phyloP scores from a whole-genome alignment of 1,140 invertebrate species.

The Geopemphigus sp. region DNA sequence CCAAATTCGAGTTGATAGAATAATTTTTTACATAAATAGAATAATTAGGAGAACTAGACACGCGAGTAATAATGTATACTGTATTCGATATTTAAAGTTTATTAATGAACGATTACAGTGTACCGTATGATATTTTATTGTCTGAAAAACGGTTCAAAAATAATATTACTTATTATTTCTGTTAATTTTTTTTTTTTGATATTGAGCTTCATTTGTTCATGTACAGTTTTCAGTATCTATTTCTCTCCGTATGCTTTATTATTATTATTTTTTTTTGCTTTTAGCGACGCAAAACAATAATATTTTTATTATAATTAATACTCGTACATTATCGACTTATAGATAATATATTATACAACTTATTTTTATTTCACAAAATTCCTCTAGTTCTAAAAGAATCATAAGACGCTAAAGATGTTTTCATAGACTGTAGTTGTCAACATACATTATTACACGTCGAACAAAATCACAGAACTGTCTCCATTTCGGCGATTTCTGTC shows the following conservation, averaged over 20 bases:
- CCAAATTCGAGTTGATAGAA: not conserved
- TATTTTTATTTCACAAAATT: not conserved
- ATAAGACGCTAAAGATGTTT: not conserved
- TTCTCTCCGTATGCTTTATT: slow-evolving; percentile 36
- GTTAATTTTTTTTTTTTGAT: not conserved
- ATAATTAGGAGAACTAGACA: no score
- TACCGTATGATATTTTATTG: slow-evolving; percentile 18
- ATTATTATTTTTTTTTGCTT: no score
- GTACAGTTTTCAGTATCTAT: slow-evolving; percentile 41
- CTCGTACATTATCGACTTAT: not conserved
- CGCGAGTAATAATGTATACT: not conserved
- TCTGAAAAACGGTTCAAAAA: slow-evolving; percentile 21
- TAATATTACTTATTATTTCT: slow-evolving; percentile 9
- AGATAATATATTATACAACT: not conserved
- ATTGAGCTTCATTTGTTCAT: slow-evolving; percentile 42
- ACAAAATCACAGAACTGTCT: slow-evolving; percentile 78
- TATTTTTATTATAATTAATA: not conserved
- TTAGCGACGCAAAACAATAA: slow-evolving; percentile 33
- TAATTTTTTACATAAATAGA: not conserved
- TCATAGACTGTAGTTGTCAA: not conserved
- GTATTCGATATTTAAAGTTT: not conserved
- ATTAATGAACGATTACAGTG: not conserved
- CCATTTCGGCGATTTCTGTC: slow-evolving; percentile 80
- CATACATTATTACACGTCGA: slow-evolving; percentile 26
- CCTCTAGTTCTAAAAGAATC: not conserved